These are phyloP conservation scores for Vandiemenella viatica DNA, from an alignment of 2,888 invertebrate species.

Conservation along the genomic window DNA sequence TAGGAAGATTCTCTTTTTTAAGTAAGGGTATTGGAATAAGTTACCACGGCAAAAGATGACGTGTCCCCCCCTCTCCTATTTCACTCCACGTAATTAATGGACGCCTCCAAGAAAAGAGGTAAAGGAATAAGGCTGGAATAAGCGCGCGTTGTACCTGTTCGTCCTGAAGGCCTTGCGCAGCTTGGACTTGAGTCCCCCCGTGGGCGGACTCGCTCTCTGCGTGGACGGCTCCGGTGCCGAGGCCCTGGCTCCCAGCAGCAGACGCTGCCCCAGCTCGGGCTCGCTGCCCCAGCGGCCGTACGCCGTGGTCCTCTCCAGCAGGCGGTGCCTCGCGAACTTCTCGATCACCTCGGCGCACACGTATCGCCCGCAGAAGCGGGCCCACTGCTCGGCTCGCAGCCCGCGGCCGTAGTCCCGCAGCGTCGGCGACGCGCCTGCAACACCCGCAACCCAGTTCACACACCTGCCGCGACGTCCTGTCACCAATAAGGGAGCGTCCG, in stretches of 20 bases:
- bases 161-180: slow-evolving; percentile 38
- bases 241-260: slow-evolving; percentile 4
- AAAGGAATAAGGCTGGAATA: too few species aligned
- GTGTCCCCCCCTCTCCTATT: too few species aligned
- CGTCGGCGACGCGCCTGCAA: slow-evolving; percentile 55
- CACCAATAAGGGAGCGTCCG: too few species aligned
- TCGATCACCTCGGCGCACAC: slow-evolving; percentile 56
- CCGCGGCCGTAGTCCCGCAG: slow-evolving; percentile 51
- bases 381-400: slow-evolving; percentile 59
- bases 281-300: slow-evolving; percentile 44
- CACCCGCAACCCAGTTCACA: too few species aligned
- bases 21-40: too few species aligned
- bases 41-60: too few species aligned
- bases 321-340: slow-evolving; percentile 41
- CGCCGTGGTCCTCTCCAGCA: slow-evolving; percentile 38
- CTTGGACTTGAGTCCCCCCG: slow-evolving; percentile 35
- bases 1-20: too few species aligned
- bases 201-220: slow-evolving; percentile 19
- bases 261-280: slow-evolving; percentile 37
- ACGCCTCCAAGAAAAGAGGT: too few species aligned
- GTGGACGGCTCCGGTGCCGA: slow-evolving; percentile 7
- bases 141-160: too few species aligned
- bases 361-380: slow-evolving; percentile 52
- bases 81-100: too few species aligned
- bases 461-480: too few species aligned